Conservation (phyloP, 2,888 invertebrate species). For the Drosophila testacea region DNA sequence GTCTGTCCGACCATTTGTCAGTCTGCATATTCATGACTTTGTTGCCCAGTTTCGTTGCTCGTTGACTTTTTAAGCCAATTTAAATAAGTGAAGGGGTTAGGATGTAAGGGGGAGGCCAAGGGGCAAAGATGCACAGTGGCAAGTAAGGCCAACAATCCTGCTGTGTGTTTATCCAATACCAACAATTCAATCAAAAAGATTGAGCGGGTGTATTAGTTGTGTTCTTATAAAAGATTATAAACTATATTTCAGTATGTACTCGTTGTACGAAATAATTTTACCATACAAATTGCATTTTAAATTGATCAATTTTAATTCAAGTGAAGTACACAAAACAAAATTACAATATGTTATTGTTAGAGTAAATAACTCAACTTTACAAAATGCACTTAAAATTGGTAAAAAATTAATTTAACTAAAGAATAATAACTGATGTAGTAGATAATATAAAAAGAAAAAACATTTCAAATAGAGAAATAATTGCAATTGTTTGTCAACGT, state of each 20-base stretch:
- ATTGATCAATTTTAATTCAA: too few relatives aligned
- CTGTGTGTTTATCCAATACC: slow-evolving; percentile 41
- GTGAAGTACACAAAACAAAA: background rate
- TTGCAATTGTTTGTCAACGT: background rate
- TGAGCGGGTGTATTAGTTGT: slow-evolving; percentile 21
- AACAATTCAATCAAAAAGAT: slow-evolving; percentile 30
- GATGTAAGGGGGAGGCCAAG: background rate
- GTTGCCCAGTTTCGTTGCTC: slow-evolving; percentile 60
- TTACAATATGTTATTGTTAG: background rate
- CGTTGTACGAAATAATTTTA: too few relatives aligned
- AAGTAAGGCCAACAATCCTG: slow-evolving; percentile 14
- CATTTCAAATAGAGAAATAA: too few relatives aligned
- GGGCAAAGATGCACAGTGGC: background rate
- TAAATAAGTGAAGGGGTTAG: slow-evolving; percentile 50
- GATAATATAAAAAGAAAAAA: too few relatives aligned
- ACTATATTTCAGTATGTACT: too few relatives aligned
- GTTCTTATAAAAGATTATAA: background rate
- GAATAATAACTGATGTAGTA: too few relatives aligned
- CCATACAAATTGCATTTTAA: too few relatives aligned
- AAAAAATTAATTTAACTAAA: too few relatives aligned
- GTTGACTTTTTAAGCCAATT: slow-evolving; percentile 78
- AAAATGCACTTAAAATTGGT: too few relatives aligned
- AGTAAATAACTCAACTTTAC: background rate
- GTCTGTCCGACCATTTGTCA: slow-evolving; percentile 21
- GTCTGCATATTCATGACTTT: slow-evolving; percentile 77